Conservation (phyloP, 2,888 invertebrate genomes). For the Rhamphomyia laevipes region DNA sequence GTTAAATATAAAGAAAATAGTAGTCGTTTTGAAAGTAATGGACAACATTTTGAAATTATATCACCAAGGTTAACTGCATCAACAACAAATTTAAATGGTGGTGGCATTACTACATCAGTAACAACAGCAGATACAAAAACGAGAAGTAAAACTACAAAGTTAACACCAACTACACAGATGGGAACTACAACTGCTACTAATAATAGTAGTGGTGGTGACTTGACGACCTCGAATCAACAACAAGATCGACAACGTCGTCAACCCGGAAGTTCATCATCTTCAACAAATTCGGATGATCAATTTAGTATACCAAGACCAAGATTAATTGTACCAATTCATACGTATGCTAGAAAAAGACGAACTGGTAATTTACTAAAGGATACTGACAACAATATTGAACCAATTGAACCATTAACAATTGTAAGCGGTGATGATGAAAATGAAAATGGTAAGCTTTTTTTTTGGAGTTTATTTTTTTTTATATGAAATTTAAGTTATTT, state of each 20-base stretch:
- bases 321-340: conserved; percentile 78
- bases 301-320: conserved; percentile 77
- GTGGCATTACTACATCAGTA: background rate
- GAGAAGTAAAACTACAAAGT: too few relatives aligned
- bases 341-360: conserved; percentile 68
- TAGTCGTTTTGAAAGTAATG: too few relatives aligned
- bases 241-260: conserved; percentile 17
- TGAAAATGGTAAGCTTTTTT: conserved; percentile 12
- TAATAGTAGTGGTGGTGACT: background rate
- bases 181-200: conserved; percentile 4
- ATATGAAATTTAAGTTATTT: too few relatives aligned
- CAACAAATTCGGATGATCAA: conserved; percentile 43
- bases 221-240: background rate
- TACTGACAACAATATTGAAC: conserved; percentile 20
- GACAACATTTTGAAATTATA: too few relatives aligned
- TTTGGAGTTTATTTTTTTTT: too few relatives aligned
- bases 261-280: conserved; percentile 20
- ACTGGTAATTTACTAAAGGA: conserved; percentile 59
- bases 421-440: conserved; percentile 5
- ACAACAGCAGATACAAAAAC: too few relatives aligned
- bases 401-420: conserved; percentile 9
- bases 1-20: too few relatives aligned
- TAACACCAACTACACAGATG: too few relatives aligned
- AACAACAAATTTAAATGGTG: conserved; percentile 15
- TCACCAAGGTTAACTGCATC: conserved; percentile 10